Percentiles rank a stretch among this genome's conserved stretches.
These are phyloP conservation scores for Athrips mouffetella DNA, from an alignment of 2,888 invertebrate species.

Conservation along the genomic window DNA sequence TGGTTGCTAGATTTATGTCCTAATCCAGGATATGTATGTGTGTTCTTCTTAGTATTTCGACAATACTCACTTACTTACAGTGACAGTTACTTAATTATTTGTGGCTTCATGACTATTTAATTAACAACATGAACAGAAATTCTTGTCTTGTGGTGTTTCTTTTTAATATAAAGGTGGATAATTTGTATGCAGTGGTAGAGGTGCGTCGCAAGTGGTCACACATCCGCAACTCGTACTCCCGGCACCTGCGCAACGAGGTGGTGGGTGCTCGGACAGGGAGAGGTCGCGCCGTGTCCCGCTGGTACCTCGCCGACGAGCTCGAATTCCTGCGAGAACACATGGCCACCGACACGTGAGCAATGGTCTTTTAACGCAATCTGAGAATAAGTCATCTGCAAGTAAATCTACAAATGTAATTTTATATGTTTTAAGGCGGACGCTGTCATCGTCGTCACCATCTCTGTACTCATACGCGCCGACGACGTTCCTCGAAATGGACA, in stretches of 20 bases:
- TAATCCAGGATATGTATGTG: no score
- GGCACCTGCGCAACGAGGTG: slow-evolving; percentile 70
- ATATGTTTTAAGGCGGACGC: not conserved
- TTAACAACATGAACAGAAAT: no score
- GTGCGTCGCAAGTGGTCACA: slow-evolving; percentile 72
- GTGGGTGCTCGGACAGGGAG: slow-evolving; percentile 66
- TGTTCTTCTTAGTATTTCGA: no score
- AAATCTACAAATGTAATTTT: not conserved
- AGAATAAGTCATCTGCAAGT: not conserved
- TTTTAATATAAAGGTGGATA: no score
- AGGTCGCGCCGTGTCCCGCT: slow-evolving; percentile 62
- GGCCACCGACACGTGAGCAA: slow-evolving; percentile 66
- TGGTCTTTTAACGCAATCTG: not conserved
- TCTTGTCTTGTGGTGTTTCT: no score
- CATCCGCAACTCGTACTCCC: slow-evolving; percentile 72
- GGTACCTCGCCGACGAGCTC: slow-evolving; percentile 72
- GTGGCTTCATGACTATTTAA: no score
- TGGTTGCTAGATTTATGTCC: no score
- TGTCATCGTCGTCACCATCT: slow-evolving; percentile 24
- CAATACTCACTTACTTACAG: no score
- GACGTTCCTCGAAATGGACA: slow-evolving; percentile 38
- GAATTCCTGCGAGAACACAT: slow-evolving; percentile 68
- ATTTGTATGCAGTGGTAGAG: slow-evolving; percentile 59
- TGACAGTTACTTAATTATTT: no score
- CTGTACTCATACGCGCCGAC: slow-evolving; percentile 43